phyloP scores from a whole-genome alignment of 2,797 vertebrate genomes.

The Scolopax bukidnonensis region DNA sequence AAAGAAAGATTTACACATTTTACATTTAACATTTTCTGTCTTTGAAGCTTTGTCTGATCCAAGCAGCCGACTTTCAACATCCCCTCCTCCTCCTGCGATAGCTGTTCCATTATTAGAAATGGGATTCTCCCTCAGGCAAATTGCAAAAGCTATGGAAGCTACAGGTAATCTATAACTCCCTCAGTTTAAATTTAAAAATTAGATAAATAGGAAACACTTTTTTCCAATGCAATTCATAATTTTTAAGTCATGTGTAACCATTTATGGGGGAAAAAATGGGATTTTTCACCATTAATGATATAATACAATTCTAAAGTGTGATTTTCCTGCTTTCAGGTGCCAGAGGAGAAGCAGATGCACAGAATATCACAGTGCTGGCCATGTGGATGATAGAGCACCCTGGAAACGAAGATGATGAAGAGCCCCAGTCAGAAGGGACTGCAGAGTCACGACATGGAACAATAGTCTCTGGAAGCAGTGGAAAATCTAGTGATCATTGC shows the following conservation, averaged over 20 bases:
- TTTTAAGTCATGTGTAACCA: not conserved
- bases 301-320: not conserved
- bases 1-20: not conserved
- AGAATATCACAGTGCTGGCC: slow-evolving; percentile 96
- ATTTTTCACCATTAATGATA: not conserved
- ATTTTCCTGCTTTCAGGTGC: slow-evolving; percentile 80
- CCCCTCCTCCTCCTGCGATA: slow-evolving; percentile 96
- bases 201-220: not conserved
- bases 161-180: slow-evolving; percentile 82
- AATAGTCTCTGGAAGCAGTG: slow-evolving; percentile 75
- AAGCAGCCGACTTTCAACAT: slow-evolving; percentile 95
- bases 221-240: not conserved
- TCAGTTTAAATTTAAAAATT: not conserved
- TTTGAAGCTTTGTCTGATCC: slow-evolving; percentile 92
- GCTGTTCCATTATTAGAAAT: slow-evolving; percentile 96
- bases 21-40: not conserved
- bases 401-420: slow-evolving; percentile 89
- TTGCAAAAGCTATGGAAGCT: slow-evolving; percentile 96
- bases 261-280: not conserved
- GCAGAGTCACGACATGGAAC: slow-evolving; percentile 81
- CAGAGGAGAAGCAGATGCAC: slow-evolving; percentile 93
- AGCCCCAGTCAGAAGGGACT: slow-evolving; percentile 78
- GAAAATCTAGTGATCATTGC: slow-evolving; percentile 87
- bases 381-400: slow-evolving; percentile 99
- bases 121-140: slow-evolving; percentile 96